Percentiles rank a stretch among this genome's conserved stretches.
phyloP scores from a whole-genome alignment of 2,113 vertebrate genomes.

The Progne subis region DNA sequence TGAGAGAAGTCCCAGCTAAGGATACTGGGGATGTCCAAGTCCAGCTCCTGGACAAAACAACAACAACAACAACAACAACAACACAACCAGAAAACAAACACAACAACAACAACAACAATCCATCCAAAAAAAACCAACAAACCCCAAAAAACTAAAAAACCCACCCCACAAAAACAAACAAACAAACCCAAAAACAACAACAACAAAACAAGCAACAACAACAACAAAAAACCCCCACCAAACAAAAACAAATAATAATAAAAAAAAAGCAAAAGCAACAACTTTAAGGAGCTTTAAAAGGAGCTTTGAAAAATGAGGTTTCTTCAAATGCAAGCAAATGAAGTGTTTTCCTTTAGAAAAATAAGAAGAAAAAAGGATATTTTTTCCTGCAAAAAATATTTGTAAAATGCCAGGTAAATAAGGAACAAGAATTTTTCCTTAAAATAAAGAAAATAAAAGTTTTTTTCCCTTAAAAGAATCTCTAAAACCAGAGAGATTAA shows the following conservation, averaged over 20 bases:
- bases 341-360: not conserved
- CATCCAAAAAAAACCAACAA: too few relatives aligned
- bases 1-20: not conserved
- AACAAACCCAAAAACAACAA: not conserved
- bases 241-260: too few relatives aligned
- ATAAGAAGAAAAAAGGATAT: too few relatives aligned
- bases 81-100: too few relatives aligned
- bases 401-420: not conserved
- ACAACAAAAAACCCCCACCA: not conserved
- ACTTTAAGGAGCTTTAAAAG: not conserved
- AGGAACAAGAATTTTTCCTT: not conserved
- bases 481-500: not conserved
- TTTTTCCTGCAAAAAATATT: not conserved
- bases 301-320: not conserved
- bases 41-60: not conserved
- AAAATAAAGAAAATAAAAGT: not conserved
- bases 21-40: not conserved
- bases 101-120: too few relatives aligned
- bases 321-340: not conserved
- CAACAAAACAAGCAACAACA: not conserved
- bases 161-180: too few relatives aligned
- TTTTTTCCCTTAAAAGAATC: not conserved
- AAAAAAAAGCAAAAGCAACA: not conserved
- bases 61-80: not conserved
- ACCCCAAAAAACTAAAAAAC: not conserved